Percentiles rank a stretch among this genome's conserved stretches.
These are phyloP conservation scores for Rhingia rostrata DNA, from an alignment of 2,888 invertebrate species.

Conservation along the genomic window DNA sequence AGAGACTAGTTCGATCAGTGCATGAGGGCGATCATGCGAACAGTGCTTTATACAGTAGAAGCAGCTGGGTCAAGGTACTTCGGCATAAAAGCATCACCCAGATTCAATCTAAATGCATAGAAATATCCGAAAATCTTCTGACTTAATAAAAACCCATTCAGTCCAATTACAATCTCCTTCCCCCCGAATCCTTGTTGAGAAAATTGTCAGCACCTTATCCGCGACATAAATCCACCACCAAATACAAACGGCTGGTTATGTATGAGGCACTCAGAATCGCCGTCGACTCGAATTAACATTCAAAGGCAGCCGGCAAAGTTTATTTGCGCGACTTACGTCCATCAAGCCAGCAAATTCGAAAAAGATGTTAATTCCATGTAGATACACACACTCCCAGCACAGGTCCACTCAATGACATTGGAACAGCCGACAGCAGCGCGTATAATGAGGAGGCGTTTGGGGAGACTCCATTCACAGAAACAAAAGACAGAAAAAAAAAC, in stretches of 20 bases:
- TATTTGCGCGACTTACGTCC: constrained; percentile 33
- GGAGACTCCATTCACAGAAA: constrained; percentile 27
- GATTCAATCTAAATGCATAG: too few species aligned
- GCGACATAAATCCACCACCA: constrained; percentile 16
- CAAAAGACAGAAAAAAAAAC: neutral
- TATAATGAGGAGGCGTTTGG: constrained; percentile 40
- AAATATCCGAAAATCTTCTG: too few species aligned
- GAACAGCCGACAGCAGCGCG: constrained; percentile 23
- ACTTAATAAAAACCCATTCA: too few species aligned
- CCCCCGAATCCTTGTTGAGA: too few species aligned
- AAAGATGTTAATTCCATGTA: constrained; percentile 44
- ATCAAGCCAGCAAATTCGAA: constrained; percentile 34
- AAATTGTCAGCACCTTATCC: neutral
- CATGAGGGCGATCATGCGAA: too few species aligned
- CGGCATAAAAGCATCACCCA: too few species aligned
- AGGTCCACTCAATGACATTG: constrained; percentile 57
- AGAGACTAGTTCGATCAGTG: too few species aligned
- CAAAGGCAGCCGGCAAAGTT: constrained; percentile 38
- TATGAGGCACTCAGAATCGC: neutral
- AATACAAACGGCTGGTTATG: too few species aligned
- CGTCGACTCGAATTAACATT: constrained; percentile 23
- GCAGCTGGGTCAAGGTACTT: too few species aligned
- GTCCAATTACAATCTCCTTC: too few species aligned
- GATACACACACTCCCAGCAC: constrained; percentile 11
- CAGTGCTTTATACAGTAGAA: too few species aligned